Base-by-base conservation (phyloP, 2,113 vertebrate species). In the Ophiodon elongatus region DNA sequence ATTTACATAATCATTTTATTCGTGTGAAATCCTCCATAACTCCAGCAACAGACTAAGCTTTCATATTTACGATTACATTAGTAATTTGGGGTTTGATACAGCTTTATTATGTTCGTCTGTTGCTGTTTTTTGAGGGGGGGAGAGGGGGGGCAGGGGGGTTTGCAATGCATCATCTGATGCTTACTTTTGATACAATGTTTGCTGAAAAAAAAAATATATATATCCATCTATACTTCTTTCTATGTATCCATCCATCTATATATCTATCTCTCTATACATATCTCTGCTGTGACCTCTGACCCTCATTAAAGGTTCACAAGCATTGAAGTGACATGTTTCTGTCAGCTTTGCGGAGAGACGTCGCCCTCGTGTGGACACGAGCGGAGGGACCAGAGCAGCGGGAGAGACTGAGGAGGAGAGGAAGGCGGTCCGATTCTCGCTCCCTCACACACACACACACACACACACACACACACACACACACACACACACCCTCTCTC, bases 281-380 rank as follows among this genome's bases (percentile, higher is more conserved):
- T 27, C 8, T 23, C 6, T 67, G 29, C 29, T 27, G 56, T 29
- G 67, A 29, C 31, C 8, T n/a, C 47, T 63, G 52, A 31, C n/a
- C 19, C 72, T 59, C 10, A 21, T 65, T 47, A 17, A 23, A 15
- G 8, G 27, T 1, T 52, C 4, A 31, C 8, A 27, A n/a, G 25
- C 21, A 37, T 60, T 8, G 8, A 6, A 35, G 54, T 25, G 23
- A 62, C 0, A 33, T 0, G 0, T n/a, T 52, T 75, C 64, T 60
- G 54, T 43, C 31, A 1, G 9, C 1, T 37, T 9, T 39, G 73
- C 63, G 54, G 74, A 31, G 80, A 82, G 68, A 86, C 21, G 43
- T 86, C 67, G 78, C 84, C 85, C 85, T 69, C 86, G 2, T 79
- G 70, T 81, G 90, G 88, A 85, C 71, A 52, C 31, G 63, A 25